These are phyloP conservation scores for honey bee (Apis mellifera) DNA, from an alignment of 1,140 invertebrate species.

Conservation along the genomic window Amel_HAv3.1 CM009945.2:6566501-6567000, in stretches of 20 bases:
- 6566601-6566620: background rate
- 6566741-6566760: background rate
- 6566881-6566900: slow-evolving; percentile 4
- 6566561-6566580: background rate
- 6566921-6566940: slow-evolving; percentile 1
- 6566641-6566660: background rate
- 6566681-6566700: background rate
- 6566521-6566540: background rate
- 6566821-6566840: background rate
- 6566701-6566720: background rate
- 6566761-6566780: slow-evolving; percentile 1
- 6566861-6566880: background rate
- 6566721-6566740: background rate
- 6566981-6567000: slow-evolving; percentile 23
- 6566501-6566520: background rate
- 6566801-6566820: background rate
- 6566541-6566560: background rate
- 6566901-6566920: slow-evolving; percentile 5
- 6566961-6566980: background rate
- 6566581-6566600: background rate
- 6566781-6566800: background rate
- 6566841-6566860: background rate
- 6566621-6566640: background rate
- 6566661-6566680: background rate
- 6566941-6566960: slow-evolving; percentile 27